These are phyloP conservation scores for Sitobion miscanthi DNA, from an alignment of 1,140 invertebrate species.

Conservation along the genomic window DNA sequence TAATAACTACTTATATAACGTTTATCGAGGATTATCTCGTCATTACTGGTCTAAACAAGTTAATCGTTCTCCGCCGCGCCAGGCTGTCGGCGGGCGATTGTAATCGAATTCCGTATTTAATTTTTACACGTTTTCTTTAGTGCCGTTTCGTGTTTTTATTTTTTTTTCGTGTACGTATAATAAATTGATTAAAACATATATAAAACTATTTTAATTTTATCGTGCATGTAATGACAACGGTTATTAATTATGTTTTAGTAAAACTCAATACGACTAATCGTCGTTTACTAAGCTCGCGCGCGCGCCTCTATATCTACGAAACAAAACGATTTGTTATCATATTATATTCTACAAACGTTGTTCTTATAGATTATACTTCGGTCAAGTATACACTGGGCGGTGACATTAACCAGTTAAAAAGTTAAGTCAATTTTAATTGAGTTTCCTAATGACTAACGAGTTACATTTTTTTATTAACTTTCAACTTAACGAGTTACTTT, in stretches of 20 bases:
- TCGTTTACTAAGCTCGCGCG: not conserved
- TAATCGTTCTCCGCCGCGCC: not conserved
- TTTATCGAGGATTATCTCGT: slow-evolving; percentile 5
- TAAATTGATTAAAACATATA: not conserved
- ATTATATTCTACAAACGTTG: not conserved
- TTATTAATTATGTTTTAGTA: slow-evolving; percentile 21
- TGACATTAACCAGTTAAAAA: not conserved
- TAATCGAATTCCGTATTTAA: slow-evolving; percentile 32
- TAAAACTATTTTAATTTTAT: slow-evolving; percentile 4
- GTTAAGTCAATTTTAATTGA: not conserved
- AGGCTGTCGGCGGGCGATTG: not conserved
- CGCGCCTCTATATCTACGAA: not conserved
- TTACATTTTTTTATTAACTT: not conserved
- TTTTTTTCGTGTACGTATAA: not conserved
- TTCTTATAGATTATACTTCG: not conserved
- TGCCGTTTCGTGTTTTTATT: slow-evolving; percentile 9
- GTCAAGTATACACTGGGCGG: not conserved
- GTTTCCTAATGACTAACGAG: not conserved
- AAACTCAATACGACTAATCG: not conserved
- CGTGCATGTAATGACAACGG: not conserved
- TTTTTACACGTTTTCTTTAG: slow-evolving; percentile 42
- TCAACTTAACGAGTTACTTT: not conserved
- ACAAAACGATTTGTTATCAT: slow-evolving; percentile 20
- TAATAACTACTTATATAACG: slow-evolving; percentile 5
- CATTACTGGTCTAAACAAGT: slow-evolving; percentile 39